These are phyloP conservation scores for Zootoca vivipara DNA, from an alignment of 2,113 vertebrate species.

Conservation along the genomic window DNA sequence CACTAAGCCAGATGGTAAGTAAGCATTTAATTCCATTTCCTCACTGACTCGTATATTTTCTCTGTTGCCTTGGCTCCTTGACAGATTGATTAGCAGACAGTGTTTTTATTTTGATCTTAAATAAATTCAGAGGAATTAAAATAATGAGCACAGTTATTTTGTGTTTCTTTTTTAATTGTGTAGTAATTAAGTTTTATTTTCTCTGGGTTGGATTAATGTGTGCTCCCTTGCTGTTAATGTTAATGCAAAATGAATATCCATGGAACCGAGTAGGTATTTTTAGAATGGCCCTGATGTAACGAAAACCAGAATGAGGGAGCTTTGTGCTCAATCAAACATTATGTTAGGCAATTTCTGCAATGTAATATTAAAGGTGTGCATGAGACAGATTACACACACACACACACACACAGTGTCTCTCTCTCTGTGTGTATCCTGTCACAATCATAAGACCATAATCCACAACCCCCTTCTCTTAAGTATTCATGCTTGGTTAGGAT, in stretches of 20 bases:
- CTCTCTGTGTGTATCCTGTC: too few relatives aligned
- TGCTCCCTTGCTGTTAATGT: constrained; percentile 12
- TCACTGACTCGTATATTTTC: constrained; percentile 1
- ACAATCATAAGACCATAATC: neutral
- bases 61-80: neutral
- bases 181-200: constrained; percentile 41
- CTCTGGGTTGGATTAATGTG: constrained; percentile 14
- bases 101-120: constrained; percentile 32
- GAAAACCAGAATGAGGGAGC: neutral
- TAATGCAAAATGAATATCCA: constrained; percentile 25
- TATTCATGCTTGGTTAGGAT: neutral
- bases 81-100: constrained; percentile 20
- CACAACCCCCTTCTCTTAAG: neutral
- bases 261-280: constrained; percentile 19
- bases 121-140: constrained; percentile 20
- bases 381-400: too few relatives aligned
- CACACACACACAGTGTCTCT: too few relatives aligned
- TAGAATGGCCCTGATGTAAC: neutral
- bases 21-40: constrained; percentile 23
- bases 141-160: neutral
- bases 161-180: constrained; percentile 29
- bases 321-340: neutral
- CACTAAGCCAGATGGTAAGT: constrained; percentile 4
- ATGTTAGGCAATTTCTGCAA: neutral
- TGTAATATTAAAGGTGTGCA: too few relatives aligned